Base-by-base conservation (phyloP, 2,888 invertebrate genomes). In the Nephrotoma flavescens region DNA sequence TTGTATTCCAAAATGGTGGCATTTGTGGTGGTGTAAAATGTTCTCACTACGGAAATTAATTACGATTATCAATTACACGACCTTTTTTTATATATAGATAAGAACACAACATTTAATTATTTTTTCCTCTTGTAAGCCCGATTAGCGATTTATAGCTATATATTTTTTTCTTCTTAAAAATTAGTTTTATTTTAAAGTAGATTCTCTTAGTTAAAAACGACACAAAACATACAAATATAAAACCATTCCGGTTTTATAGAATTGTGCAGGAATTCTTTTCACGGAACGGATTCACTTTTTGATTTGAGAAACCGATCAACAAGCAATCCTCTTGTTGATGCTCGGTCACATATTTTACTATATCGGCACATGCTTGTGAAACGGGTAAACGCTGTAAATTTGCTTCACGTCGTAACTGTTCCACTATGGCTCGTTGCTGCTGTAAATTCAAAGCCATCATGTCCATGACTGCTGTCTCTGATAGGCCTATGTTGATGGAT, bases 281-380 rank as follows among this genome's bases (percentile, higher is more conserved):
- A 88, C 97, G 95, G 93, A 97, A 98, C 42, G 98, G 98, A 92
- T 98, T 98, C 15, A 97, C 96, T 91, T 97, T 97, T 91, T 98
- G 98, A 89, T 96, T 97, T 88, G 97, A 96, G 92, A 98, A 98
- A 47, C 98, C 98, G 88, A 97, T 96, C 88, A 98, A 94, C 86
- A 98, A 94, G 90, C 96, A 98, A 92, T 98, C 98, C 90, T 98
- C 98, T 89, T 96, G 96, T 90, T 97, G 96, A 90, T 98, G 97
- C 89, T 98, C 97, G 83, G 95, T 94, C 88, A 98, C 96, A 90
- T 95, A 98, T 90, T 97, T 97, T 90, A 98, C 96, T 89, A 98
- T 97, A 89, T 98, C 96, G 88, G 96, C 95, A 87, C 98, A 96
- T n/a, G 97, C 98, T 89, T 96, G 95, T 45, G 98, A 97, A 41